These are phyloP conservation scores for Limonius californicus DNA, from an alignment of 1,140 invertebrate species.

Conservation along the genomic window DNA sequence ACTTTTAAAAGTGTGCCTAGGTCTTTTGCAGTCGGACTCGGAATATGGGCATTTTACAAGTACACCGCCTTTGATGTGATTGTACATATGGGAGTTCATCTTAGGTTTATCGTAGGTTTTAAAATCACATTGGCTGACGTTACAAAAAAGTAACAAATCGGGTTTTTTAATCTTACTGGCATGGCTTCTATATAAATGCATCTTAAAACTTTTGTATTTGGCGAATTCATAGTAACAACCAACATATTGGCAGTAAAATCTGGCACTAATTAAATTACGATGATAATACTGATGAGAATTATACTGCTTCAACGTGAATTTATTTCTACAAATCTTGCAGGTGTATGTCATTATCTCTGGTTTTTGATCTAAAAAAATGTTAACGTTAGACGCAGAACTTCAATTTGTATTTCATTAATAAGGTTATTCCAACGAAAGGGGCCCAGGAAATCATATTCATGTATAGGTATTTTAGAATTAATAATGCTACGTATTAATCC, in stretches of 20 bases:
- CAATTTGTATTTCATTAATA: no score
- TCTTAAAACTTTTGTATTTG: background rate
- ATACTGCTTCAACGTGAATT: background rate
- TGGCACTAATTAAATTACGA: background rate
- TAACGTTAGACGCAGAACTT: no score
- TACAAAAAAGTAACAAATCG: background rate
- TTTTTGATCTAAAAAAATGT: no score
- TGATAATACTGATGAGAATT: constrained; percentile 5
- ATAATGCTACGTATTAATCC: no score
- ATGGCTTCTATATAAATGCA: background rate
- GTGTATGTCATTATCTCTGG: background rate
- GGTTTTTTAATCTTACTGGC: background rate
- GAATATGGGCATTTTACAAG: background rate
- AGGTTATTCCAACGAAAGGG: no score
- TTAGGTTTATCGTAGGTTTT: background rate
- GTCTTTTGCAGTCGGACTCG: background rate
- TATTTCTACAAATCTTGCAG: background rate
- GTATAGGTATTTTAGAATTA: no score
- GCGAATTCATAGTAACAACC: background rate
- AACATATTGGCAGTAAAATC: background rate
- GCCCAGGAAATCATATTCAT: no score
- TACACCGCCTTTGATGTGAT: background rate
- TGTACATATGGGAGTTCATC: background rate
- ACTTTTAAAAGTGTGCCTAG: background rate
- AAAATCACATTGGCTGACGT: background rate